Evolutionary conservation across 2,797 vertebrate genomes (phyloP).

Genomic region (Distichodus sexfasciatus): DNA sequence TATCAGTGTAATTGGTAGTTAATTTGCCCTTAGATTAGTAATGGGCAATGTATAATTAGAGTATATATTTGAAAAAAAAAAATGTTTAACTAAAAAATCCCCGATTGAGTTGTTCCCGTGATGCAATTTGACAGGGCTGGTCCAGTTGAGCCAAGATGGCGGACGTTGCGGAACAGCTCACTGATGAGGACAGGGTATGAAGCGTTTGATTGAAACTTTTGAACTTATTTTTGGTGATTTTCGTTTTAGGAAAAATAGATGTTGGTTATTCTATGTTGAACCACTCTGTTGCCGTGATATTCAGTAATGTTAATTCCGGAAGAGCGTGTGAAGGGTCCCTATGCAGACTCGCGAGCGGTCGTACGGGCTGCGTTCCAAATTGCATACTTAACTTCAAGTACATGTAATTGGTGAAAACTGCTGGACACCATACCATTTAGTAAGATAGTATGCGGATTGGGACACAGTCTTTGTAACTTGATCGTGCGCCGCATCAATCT

Average conservation of each 20-base stretch:
- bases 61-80: neutral
- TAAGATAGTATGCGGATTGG: too few relatives aligned
- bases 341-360: slow-evolving; percentile 19
- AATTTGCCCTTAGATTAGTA: neutral
- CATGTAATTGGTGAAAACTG: too few relatives aligned
- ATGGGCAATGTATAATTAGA: neutral
- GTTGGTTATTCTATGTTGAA: neutral
- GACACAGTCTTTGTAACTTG: too few relatives aligned
- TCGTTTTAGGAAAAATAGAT: neutral
- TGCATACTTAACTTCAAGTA: too few relatives aligned
- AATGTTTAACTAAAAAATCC: neutral
- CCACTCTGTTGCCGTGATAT: neutral
- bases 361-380: too few relatives aligned
- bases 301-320: neutral
- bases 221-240: neutral
- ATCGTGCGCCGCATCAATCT: too few relatives aligned
- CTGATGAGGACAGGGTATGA: slow-evolving; percentile 90
- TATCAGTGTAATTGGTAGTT: too few relatives aligned
- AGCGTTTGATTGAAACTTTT: slow-evolving; percentile 16
- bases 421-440: too few relatives aligned
- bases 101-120: slow-evolving; percentile 30
- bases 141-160: slow-evolving; percentile 85
- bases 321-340: neutral
- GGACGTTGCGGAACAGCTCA: slow-evolving; percentile 85
- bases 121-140: slow-evolving; percentile 51